Evolutionary conservation across 2,113 vertebrate genomes (phyloP).

Genomic region (Camarhynchus parvulus): DNA sequence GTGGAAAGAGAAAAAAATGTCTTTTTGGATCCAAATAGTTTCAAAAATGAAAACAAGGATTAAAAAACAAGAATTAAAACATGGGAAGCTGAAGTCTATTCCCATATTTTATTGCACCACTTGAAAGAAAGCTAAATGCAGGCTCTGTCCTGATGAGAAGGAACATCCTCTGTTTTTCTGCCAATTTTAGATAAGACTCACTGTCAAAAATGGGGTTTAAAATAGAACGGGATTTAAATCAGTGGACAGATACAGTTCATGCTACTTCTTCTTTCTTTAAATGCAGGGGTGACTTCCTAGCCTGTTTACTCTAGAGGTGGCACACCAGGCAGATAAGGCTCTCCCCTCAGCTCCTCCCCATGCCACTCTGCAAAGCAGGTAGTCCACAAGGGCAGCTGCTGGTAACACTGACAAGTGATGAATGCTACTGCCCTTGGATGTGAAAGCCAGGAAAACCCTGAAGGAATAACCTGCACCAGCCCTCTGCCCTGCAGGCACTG

Average conservation of each 20-base stretch:
- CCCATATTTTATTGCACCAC: conserved; percentile 3
- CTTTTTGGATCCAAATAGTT: conserved; percentile 27
- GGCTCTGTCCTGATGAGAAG: neutral
- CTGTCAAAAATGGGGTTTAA: neutral
- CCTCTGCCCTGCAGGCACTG: neutral
- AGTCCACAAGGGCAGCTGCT: neutral
- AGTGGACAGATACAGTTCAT: neutral
- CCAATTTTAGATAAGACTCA: neutral
- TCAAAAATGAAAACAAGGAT: conserved; percentile 56
- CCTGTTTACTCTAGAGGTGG: neutral
- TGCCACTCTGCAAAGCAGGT: neutral
- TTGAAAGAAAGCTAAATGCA: conserved; percentile 42
- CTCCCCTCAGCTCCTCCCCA: neutral
- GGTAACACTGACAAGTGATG: neutral
- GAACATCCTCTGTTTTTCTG: conserved; percentile 6
- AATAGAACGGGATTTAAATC: neutral
- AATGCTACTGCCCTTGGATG: neutral
- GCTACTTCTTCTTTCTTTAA: neutral
- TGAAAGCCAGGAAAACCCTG: neutral
- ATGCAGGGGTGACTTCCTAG: neutral
- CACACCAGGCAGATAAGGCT: neutral
- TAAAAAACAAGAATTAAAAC: conserved; percentile 57
- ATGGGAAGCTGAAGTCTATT: conserved; percentile 33
- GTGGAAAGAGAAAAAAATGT: conserved; percentile 20
- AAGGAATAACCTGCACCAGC: neutral